Evolutionary conservation across 1,140 invertebrate genomes (phyloP).

Genomic region (Doryteuthis pealeii): DNA sequence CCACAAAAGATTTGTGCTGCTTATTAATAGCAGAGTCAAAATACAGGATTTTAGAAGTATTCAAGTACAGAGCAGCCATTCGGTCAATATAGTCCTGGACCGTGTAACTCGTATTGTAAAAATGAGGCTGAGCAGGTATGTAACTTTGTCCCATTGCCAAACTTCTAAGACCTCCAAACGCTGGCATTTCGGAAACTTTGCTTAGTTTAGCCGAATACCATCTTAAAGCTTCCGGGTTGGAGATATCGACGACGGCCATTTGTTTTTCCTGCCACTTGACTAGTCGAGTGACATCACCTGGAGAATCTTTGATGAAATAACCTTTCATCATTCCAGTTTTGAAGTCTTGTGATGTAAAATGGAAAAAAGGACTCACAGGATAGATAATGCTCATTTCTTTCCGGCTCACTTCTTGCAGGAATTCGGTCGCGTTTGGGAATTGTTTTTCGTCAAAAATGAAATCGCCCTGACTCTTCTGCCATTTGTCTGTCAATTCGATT

Average conservation of each 20-base stretch:
- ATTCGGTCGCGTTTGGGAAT: slow-evolving; percentile 73
- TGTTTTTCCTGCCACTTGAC: slow-evolving; percentile 75
- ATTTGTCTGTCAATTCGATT: slow-evolving; percentile 86
- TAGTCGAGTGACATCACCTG: slow-evolving; percentile 63
- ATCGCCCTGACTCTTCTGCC: slow-evolving; percentile 86
- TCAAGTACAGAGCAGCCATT: neutral
- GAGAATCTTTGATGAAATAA: slow-evolving; percentile 51
- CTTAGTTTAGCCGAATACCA: slow-evolving; percentile 75
- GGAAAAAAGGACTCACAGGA: slow-evolving; percentile 90
- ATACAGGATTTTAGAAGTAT: neutral
- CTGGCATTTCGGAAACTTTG: slow-evolving; percentile 53
- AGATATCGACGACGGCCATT: slow-evolving; percentile 56
- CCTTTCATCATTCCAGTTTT: slow-evolving; percentile 31
- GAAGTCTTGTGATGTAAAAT: slow-evolving; percentile 70
- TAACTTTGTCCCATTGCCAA: neutral
- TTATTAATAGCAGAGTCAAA: neutral
- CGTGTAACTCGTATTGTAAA: slow-evolving; percentile 3
- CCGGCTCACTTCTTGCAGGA: slow-evolving; percentile 65
- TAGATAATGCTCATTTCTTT: slow-evolving; percentile 75
- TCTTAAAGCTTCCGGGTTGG: slow-evolving; percentile 52
- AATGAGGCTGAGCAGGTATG: neutral
- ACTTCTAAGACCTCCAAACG: neutral
- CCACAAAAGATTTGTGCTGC: slow-evolving; percentile 17
- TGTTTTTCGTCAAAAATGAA: slow-evolving; percentile 71
- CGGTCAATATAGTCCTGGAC: neutral